Conservation (phyloP, 1,140 invertebrate genomes). For the Rhyzopertha dominica region DNA sequence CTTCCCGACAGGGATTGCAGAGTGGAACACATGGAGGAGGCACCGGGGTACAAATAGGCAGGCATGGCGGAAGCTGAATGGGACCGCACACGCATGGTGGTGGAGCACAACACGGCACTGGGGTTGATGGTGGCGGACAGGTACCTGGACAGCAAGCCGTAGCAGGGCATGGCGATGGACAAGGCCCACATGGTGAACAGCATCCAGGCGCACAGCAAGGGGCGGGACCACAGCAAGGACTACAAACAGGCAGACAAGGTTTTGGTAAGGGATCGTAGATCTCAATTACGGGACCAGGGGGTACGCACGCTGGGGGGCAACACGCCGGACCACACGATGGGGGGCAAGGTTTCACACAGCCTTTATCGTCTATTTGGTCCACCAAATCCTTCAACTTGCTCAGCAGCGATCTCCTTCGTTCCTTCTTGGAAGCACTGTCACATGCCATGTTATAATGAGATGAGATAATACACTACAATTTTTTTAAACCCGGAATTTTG, state of each 20-base stretch:
- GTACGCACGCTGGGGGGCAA: conserved; percentile 24
- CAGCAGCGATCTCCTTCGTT: conserved; percentile 32
- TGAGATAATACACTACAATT: too few species aligned
- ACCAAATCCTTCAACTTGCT: conserved; percentile 35
- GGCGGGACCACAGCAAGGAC: conserved; percentile 24
- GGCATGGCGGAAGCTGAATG: conserved; percentile 30
- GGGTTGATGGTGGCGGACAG: conserved; percentile 24
- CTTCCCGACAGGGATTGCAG: conserved; percentile 28
- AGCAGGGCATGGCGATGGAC: conserved; percentile 20
- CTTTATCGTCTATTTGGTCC: conserved; percentile 32
- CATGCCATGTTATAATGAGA: conserved; percentile 25
- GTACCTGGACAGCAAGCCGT: conserved; percentile 25
- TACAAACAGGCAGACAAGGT: conserved; percentile 39
- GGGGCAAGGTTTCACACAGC: conserved; percentile 16
- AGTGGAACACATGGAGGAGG: conserved; percentile 36
- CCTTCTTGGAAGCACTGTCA: conserved; percentile 30
- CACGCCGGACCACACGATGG: conserved; percentile 26
- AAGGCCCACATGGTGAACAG: conserved; percentile 10
- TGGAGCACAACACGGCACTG: conserved; percentile 21
- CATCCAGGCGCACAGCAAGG: conserved; percentile 12
- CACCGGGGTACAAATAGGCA: conserved; percentile 36
- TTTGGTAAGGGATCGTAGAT: conserved; percentile 42
- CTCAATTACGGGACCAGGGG: conserved; percentile 38
- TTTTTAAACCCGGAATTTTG: too few species aligned
- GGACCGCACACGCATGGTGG: conserved; percentile 27